phyloP scores from a whole-genome alignment of 2,888 invertebrate genomes.

The Orthosia gothica region DNA sequence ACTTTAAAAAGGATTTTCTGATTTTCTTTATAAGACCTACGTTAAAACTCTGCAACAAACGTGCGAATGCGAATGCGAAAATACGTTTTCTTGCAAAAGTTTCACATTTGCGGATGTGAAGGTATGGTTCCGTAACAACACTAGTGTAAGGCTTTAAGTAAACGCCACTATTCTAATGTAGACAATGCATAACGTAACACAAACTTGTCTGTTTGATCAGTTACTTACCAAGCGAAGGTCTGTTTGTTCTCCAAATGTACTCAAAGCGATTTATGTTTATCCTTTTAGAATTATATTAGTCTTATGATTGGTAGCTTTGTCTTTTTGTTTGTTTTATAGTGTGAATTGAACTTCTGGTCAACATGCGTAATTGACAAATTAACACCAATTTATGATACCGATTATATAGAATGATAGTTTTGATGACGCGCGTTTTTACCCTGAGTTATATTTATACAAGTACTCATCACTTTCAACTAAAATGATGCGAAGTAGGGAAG shows the following conservation, averaged over 20 bases:
- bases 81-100: not conserved
- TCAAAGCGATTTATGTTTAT: constrained; percentile 73
- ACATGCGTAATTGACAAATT: constrained; percentile 11
- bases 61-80: not conserved
- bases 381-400: not conserved
- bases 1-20: no score
- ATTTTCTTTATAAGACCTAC: not conserved
- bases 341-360: constrained; percentile 26
- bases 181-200: constrained; percentile 66
- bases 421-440: not conserved
- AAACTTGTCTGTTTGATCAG: constrained; percentile 73
- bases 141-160: constrained; percentile 40
- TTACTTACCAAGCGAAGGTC: constrained; percentile 68
- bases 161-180: constrained; percentile 52
- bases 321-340: constrained; percentile 39
- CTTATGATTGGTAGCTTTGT: constrained; percentile 39
- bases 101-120: not conserved
- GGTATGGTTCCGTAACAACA: not conserved
- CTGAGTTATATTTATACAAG: not conserved
- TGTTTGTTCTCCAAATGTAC: constrained; percentile 59
- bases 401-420: not conserved
- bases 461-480: not conserved
- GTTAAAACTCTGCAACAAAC: no score
- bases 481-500: no score
- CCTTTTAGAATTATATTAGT: constrained; percentile 64